Conservation (phyloP, 2,888 invertebrate genomes). For the Watsonalla binaria region DNA sequence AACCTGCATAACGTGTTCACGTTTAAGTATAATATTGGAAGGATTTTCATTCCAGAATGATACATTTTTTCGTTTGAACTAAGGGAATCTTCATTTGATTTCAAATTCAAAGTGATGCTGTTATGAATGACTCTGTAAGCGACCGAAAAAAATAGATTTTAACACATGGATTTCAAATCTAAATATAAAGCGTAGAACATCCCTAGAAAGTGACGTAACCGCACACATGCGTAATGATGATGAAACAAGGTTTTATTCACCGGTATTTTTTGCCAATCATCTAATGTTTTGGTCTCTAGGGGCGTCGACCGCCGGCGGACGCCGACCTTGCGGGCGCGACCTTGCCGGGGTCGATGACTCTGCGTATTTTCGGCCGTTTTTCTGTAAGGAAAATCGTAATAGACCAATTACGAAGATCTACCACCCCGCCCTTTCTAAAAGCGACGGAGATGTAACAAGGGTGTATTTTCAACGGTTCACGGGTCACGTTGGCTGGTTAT, state of each 20-base stretch:
- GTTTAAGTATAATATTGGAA: no score
- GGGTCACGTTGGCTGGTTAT: constrained; percentile 32
- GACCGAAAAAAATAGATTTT: no score
- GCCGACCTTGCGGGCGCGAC: constrained; percentile 59
- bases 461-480: constrained; percentile 5
- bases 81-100: no score
- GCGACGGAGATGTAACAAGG: not conserved
- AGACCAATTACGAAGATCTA: constrained; percentile 39
- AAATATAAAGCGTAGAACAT: not conserved
- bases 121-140: no score
- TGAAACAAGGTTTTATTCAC: constrained; percentile 3
- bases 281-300: constrained; percentile 43
- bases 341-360: constrained; percentile 58
- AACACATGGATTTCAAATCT: not conserved
- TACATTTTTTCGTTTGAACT: no score
- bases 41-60: no score
- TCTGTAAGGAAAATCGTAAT: constrained; percentile 64
- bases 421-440: constrained; percentile 16
- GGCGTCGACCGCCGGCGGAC: constrained; percentile 41
- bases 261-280: constrained; percentile 20
- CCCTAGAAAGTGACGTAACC: not conserved
- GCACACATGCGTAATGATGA: not conserved
- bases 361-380: constrained; percentile 66
- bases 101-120: no score
- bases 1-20: no score